Percentiles rank a stretch among this genome's conserved stretches.
Conservation (phyloP, 1,140 invertebrate species). For the Argopecten irradians region DNA sequence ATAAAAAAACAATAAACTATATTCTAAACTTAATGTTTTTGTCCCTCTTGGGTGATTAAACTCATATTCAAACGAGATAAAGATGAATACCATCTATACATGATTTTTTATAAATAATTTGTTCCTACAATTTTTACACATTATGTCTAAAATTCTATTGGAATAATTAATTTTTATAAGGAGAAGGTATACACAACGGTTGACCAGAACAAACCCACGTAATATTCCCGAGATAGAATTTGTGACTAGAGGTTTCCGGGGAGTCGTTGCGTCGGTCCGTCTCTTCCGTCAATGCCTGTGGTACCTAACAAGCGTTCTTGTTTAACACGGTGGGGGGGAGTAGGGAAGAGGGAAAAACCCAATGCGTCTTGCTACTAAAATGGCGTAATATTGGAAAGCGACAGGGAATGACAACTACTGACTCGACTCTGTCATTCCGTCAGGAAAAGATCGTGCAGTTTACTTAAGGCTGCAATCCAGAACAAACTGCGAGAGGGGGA, state of each 20-base stretch:
- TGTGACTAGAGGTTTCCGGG: too few relatives aligned
- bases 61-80: not conserved
- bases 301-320: constrained; percentile 21
- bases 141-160: not conserved
- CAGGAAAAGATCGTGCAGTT: not conserved
- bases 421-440: not conserved
- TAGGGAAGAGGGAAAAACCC: too few relatives aligned
- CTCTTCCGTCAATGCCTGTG: constrained; percentile 28
- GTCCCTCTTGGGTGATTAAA: too few relatives aligned
- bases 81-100: too few relatives aligned
- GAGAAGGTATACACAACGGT: not conserved
- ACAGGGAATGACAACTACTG: not conserved
- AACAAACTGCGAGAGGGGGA: not conserved
- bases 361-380: not conserved
- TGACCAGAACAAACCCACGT: not conserved
- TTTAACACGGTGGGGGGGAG: not conserved
- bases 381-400: constrained; percentile 37
- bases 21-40: too few relatives aligned
- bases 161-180: too few relatives aligned
- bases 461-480: not conserved
- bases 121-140: not conserved
- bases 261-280: too few relatives aligned
- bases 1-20: too few relatives aligned
- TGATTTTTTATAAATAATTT: not conserved
- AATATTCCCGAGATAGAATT: not conserved